phyloP scores from a whole-genome alignment of 1,140 invertebrate species.

The Cotesia glomerata region DNA sequence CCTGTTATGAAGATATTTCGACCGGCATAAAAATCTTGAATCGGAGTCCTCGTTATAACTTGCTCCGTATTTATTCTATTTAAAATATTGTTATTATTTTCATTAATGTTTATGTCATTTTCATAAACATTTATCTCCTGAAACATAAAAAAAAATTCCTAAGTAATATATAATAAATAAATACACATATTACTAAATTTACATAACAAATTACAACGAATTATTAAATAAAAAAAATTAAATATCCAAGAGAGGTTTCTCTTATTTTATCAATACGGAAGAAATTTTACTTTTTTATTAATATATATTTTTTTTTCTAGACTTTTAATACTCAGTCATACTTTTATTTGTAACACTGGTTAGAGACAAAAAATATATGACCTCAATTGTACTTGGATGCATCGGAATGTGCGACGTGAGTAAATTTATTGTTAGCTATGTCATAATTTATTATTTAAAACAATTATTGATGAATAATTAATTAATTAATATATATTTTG shows the following conservation, averaged over 20 bases:
- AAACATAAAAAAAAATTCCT: constrained; percentile 7
- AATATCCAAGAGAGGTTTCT: too few relatives aligned
- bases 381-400: constrained; percentile 4
- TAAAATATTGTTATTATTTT: constrained; percentile 45
- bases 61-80: constrained; percentile 37
- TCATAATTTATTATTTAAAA: neutral
- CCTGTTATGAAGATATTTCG: constrained; percentile 55
- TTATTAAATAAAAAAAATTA: too few relatives aligned
- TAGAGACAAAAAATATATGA: neutral
- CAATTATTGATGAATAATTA: neutral
- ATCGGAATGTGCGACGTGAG: constrained; percentile 19
- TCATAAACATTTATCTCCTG: constrained; percentile 35
- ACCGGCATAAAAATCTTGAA: constrained; percentile 50
- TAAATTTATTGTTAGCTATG: constrained; percentile 5
- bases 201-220: too few relatives aligned
- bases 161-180: neutral
- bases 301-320: too few relatives aligned
- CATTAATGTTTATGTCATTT: constrained; percentile 35
- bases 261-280: too few relatives aligned
- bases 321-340: too few relatives aligned
- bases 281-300: too few relatives aligned
- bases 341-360: neutral
- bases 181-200: too few relatives aligned
- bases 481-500: neutral
- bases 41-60: constrained; percentile 40